Percentiles rank a stretch among this genome's conserved stretches.
These are phyloP conservation scores for Leucoma salicis DNA, from an alignment of 2,888 invertebrate genomes.

Conservation along the genomic window DNA sequence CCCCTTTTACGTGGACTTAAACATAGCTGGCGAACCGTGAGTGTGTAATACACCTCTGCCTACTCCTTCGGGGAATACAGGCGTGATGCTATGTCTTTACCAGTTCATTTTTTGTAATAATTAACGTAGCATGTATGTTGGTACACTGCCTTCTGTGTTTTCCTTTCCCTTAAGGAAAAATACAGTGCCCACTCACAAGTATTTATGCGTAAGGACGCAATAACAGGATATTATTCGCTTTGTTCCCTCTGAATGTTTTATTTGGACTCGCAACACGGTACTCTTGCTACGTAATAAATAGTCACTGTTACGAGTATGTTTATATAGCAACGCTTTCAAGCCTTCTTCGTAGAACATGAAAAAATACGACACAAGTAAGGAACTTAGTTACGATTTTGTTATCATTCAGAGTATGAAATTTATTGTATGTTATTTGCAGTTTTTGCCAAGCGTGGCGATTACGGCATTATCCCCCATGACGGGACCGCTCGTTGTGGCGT, in stretches of 20 bases:
- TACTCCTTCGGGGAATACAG: no score
- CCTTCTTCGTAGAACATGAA: not conserved
- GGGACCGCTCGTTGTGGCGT: no score
- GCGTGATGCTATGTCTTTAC: no score
- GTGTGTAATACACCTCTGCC: no score
- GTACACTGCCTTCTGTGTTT: no score
- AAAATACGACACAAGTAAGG: not conserved
- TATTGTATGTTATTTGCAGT: no score
- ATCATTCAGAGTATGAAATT: not conserved
- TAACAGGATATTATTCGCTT: conserved; percentile 23
- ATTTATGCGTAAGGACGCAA: conserved; percentile 18
- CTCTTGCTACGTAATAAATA: conserved; percentile 6
- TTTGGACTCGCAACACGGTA: conserved; percentile 19
- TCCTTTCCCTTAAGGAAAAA: conserved; percentile 14
- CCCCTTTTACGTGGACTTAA: no score
- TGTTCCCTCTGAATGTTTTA: conserved; percentile 18
- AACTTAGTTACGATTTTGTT: not conserved
- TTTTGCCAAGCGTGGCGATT: no score
- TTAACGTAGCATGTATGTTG: no score
- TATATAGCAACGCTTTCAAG: not conserved
- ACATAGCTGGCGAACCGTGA: no score
- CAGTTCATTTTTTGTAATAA: no score
- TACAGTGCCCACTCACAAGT: conserved; percentile 24
- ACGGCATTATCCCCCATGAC: no score
- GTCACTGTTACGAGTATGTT: conserved; percentile 15